A percentile compares a stretch with the other conserved stretches of the same genome.
These are phyloP conservation scores for Euleptes europaea DNA, from an alignment of 2,113 vertebrate species.

Conservation along the genomic window DNA sequence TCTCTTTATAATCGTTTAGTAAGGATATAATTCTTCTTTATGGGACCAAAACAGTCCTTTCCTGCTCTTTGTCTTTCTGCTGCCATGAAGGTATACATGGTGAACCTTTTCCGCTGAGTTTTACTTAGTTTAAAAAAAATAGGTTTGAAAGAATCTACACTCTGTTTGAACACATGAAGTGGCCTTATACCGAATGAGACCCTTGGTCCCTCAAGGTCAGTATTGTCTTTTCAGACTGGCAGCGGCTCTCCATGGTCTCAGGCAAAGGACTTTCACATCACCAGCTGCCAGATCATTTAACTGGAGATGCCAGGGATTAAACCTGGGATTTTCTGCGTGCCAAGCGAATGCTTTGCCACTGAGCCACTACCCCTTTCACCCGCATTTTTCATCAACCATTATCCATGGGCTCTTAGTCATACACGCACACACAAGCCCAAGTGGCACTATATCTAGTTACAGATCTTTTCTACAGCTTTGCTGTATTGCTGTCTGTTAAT, in stretches of 20 bases:
- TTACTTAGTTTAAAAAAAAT: not conserved
- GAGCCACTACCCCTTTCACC: not conserved
- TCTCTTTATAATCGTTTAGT: not conserved
- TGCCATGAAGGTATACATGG: not conserved
- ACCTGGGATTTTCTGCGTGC: too few species aligned
- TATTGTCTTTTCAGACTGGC: too few species aligned
- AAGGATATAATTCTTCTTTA: not conserved
- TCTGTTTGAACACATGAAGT: not conserved
- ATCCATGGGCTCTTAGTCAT: not conserved
- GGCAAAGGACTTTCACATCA: too few species aligned
- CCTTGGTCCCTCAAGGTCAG: too few species aligned
- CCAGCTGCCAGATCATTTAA: too few species aligned
- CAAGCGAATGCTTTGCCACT: too few species aligned
- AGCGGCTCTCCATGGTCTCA: too few species aligned
- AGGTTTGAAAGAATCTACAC: not conserved
- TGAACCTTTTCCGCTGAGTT: not conserved
- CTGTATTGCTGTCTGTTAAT: not conserved
- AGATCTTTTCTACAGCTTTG: not conserved
- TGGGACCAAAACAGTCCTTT: not conserved
- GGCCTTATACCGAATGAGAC: too few species aligned
- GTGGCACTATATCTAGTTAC: not conserved
- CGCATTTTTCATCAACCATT: slow-evolving; percentile 3
- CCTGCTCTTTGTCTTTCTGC: not conserved
- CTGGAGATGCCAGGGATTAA: too few species aligned
- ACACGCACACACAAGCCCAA: not conserved